These are phyloP conservation scores for Alloscopus bannaensis DNA, from an alignment of 2,888 invertebrate species.

Conservation along the genomic window DNA sequence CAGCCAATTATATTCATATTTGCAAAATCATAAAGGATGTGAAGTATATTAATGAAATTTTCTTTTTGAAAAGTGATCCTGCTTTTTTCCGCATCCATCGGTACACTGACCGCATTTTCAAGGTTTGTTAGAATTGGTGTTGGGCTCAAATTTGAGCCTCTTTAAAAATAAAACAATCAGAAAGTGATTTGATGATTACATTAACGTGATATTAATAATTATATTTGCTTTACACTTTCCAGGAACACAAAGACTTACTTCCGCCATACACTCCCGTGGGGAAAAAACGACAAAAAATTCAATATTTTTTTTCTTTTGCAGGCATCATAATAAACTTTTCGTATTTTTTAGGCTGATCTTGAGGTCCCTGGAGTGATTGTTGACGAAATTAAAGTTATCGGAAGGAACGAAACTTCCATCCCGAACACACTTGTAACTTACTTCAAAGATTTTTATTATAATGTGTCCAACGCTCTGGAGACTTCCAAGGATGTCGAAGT, in stretches of 20 bases:
- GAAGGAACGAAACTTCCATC: constrained; percentile 66
- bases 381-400: constrained; percentile 60
- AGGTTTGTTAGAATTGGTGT: too few species aligned
- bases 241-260: constrained; percentile 73
- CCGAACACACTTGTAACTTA: constrained; percentile 68
- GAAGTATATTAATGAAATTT: too few species aligned
- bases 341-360: constrained; percentile 64
- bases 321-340: not conserved
- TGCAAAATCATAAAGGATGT: too few species aligned
- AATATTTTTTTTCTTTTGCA: too few species aligned
- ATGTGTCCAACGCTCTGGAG: constrained; percentile 70
- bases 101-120: not conserved
- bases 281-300: not conserved
- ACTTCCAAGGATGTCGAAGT: constrained; percentile 61
- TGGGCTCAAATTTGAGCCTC: too few species aligned
- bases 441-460: constrained; percentile 70
- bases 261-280: constrained; percentile 73
- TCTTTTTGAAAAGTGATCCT: constrained; percentile 71
- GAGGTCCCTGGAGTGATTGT: constrained; percentile 65
- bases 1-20: too few species aligned
- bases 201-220: too few species aligned
- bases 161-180: too few species aligned
- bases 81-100: constrained; percentile 73
- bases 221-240: too few species aligned
- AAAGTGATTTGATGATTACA: too few species aligned